Base-by-base conservation (phyloP, 2,888 invertebrate species). In the Phaedon cochleariae region DNA sequence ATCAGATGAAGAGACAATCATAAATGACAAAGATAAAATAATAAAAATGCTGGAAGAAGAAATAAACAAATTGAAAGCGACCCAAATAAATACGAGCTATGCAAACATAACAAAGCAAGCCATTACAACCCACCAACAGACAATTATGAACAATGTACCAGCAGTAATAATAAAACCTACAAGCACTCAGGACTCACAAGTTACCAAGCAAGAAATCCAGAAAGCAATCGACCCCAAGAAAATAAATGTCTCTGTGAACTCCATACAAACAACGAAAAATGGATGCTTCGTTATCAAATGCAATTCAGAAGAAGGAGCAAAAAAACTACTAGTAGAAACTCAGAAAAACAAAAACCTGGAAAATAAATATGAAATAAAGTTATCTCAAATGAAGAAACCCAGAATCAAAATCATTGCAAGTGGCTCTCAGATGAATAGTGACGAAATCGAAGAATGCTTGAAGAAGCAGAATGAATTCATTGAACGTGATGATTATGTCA, bases 341-440 rank as follows among this genome's bases (percentile, higher is more conserved):
- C n/a, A n/a, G n/a, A 20, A 51, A 26, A 34, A 41, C n/a, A 1
- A 31, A 22, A 45, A 59, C 17, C 12, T 62, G 10, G 15, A 22
- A 0, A 26, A 54, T 20, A 55, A 55, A 41, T 62, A 62, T 29
- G 37, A 45, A 3, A 54, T 59, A 21, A 15, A 53, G 45, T 4
- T 62, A 46, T 26, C 66, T 29, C 58, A 59, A 55, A 59, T 59
- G 41, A 54, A 26, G 49, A 53, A 49, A 18, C 62, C 65, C 0
- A 31, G 26, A 62, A 45, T 62, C 5, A 65, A 61, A n/a, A n/a
- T n/a, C n/a, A n/a, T n/a, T n/a, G n/a, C n/a, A n/a, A n/a, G n/a
- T n/a, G 48, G 59, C 59, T 1, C 26, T 48, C 21, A 49, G 3
- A 9, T 51, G 21, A 53, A 29, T 12, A 15, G 15, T 26, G 54